These are phyloP conservation scores for Oenanthe melanoleuca DNA, from an alignment of 2,113 vertebrate genomes.

Conservation along the genomic window DNA sequence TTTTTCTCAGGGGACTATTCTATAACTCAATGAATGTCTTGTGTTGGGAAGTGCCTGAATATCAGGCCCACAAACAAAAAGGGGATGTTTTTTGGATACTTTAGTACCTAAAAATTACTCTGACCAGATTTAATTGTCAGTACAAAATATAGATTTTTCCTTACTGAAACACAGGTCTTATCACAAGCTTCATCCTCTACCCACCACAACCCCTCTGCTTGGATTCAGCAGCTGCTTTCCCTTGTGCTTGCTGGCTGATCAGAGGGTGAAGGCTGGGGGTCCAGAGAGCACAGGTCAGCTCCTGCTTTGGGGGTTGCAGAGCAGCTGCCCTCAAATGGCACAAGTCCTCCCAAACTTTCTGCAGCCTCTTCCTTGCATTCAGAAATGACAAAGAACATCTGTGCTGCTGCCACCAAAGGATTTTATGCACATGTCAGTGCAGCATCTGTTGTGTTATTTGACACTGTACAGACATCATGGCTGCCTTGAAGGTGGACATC, in stretches of 20 bases:
- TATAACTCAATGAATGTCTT: not conserved
- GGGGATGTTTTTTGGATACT: not conserved
- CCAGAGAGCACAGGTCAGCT: not conserved
- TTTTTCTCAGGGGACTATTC: not conserved
- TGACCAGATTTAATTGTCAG: not conserved
- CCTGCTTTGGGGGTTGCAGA: not conserved
- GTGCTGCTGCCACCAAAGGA: not conserved
- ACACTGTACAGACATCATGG: not conserved
- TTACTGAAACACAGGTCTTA: not conserved
- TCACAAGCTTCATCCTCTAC: not conserved
- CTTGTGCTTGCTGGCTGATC: not conserved
- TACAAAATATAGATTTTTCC: not conserved
- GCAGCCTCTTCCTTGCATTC: not conserved
- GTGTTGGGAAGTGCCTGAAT: not conserved
- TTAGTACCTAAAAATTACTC: not conserved
- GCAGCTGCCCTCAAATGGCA: not conserved
- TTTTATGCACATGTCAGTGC: not conserved
- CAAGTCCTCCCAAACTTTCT: not conserved
- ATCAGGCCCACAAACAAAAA: not conserved
- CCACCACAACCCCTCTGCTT: not conserved
- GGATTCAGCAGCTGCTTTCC: not conserved
- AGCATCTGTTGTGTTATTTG: not conserved
- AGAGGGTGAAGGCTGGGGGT: not conserved
- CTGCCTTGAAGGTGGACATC: not conserved
- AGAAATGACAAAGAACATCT: not conserved